Conservation (phyloP, 2,888 invertebrate genomes). For the Agrilus mali region DNA sequence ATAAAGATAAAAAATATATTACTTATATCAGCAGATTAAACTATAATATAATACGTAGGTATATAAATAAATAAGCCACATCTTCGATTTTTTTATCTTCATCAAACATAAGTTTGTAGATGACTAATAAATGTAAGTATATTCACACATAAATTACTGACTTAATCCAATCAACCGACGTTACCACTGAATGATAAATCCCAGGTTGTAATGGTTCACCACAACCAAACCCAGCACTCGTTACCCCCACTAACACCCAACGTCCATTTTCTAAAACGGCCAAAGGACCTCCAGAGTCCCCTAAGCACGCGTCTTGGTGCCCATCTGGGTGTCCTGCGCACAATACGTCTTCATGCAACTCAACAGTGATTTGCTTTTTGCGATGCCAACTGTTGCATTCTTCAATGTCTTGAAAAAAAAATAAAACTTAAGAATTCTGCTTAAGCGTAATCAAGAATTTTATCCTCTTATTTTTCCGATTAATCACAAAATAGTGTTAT, state of each 20-base stretch:
- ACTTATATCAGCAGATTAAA: too few relatives aligned
- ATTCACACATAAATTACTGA: conserved; percentile 34
- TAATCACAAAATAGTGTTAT: too few relatives aligned
- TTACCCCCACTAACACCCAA: conserved; percentile 70
- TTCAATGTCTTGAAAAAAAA: conserved; percentile 40
- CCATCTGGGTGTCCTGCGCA: conserved; percentile 77
- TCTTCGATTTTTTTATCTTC: too few relatives aligned
- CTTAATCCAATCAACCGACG: conserved; percentile 57
- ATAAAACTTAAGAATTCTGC: too few relatives aligned
- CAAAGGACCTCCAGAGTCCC: conserved; percentile 71
- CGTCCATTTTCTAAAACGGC: conserved; percentile 55
- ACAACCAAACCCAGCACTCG: conserved; percentile 77
- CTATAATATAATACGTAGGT: too few relatives aligned
- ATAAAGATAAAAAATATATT: too few relatives aligned
- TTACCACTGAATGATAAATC: conserved; percentile 70
- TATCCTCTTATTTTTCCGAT: too few relatives aligned
- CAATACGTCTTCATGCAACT: conserved; percentile 66
- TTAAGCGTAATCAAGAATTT: too few relatives aligned
- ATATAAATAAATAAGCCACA: too few relatives aligned
- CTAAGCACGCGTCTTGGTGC: conserved; percentile 70
- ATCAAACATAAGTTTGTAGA: too few relatives aligned
- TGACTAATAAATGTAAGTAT: too few relatives aligned
- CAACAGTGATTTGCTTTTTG: conserved; percentile 66
- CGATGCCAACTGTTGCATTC: conserved; percentile 74
- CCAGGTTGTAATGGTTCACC: conserved; percentile 78